A percentile compares a stretch with the other conserved stretches of the same genome.
Evolutionary conservation across 1,140 invertebrate genomes (phyloP).

Genomic region (Aphelenchoides fujianensis): DNA sequence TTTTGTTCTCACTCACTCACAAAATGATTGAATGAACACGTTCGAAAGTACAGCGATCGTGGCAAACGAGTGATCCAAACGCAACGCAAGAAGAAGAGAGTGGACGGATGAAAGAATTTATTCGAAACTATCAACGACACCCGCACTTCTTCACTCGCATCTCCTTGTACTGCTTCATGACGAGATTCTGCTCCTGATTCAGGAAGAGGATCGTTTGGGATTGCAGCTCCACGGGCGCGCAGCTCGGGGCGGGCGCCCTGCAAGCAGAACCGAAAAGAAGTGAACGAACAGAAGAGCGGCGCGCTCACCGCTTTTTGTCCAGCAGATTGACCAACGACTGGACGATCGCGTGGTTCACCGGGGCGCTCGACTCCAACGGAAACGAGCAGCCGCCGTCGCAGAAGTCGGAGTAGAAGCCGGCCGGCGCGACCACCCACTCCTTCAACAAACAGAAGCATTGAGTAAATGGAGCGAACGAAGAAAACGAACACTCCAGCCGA

Average conservation of each 20-base stretch:
- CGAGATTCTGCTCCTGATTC: constrained; percentile 37
- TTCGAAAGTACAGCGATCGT: neutral
- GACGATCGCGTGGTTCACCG: constrained; percentile 95
- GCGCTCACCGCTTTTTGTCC: constrained; percentile 35
- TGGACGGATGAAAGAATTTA: too few relatives aligned
- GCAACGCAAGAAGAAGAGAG: too few relatives aligned
- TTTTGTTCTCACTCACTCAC: neutral
- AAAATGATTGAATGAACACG: neutral
- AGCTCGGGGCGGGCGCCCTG: constrained; percentile 28
- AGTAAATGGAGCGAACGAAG: too few relatives aligned
- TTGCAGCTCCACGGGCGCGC: constrained; percentile 24
- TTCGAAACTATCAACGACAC: constrained; percentile 28
- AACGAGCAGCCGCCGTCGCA: constrained; percentile 90
- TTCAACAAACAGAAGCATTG: too few relatives aligned
- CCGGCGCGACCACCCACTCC: constrained; percentile 89
- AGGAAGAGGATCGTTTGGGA: constrained; percentile 38
- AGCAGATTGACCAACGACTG: constrained; percentile 81
- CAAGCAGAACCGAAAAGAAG: constrained; percentile 14
- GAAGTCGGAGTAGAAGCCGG: constrained; percentile 87
- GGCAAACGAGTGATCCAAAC: too few relatives aligned
- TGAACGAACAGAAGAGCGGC: neutral
- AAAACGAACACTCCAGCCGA: constrained; percentile 93
- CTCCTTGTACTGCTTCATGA: constrained; percentile 35
- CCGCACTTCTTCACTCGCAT: constrained; percentile 38
- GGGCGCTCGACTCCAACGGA: constrained; percentile 81